Base-by-base conservation (phyloP, 2,888 invertebrate genomes). In the Scaptomyza caliginosa region DNA sequence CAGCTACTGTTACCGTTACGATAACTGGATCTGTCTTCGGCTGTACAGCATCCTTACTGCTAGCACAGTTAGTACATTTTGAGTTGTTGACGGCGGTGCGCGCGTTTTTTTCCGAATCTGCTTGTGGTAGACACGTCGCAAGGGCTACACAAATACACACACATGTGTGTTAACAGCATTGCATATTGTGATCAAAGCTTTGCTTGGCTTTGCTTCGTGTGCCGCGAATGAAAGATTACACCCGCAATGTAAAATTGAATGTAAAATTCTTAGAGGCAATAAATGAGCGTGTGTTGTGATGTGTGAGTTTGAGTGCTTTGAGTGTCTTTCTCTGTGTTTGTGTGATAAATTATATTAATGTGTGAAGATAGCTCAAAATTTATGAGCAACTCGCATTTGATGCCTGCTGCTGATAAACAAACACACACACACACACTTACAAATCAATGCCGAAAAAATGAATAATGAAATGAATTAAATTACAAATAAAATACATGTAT, bases 271-370 rank as follows among this genome's bases (percentile, higher is more conserved):
- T 49, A 10, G 45, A 38, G 70, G 69, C 73, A 57, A 73, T 76
- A 64, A 72, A 64, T 65, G 66, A 51, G 68, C 48, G 59, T 49
- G 40, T 26, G n/a, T n/a, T n/a, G n/a, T n/a, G n/a, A 38, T 62
- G 55, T 23, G 60, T 64, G 65, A 46, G 64, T 24, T 57, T 59
- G 62, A 46, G 67, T 51, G 64, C n/a, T n/a, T n/a, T 49, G 40
- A 16, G 32, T 64, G 49, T 55, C 23, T 24, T 24, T 34, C 36
- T 17, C 26, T 39, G 54, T 50, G 36, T 58, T 64, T 63, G 48
- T 21, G 42, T 71, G 67, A 82, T 82, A 82, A 82, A 82, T 82
- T 74, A 74, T 79, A 72, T 85, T 79, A 85, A 82, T 82, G 81
- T 85, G 82, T 72, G 59, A 72, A 82, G 81, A 82, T 85, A 74